Evolutionary conservation across 1,140 invertebrate genomes (phyloP).

Genomic region (Drosophila busckii): DNA sequence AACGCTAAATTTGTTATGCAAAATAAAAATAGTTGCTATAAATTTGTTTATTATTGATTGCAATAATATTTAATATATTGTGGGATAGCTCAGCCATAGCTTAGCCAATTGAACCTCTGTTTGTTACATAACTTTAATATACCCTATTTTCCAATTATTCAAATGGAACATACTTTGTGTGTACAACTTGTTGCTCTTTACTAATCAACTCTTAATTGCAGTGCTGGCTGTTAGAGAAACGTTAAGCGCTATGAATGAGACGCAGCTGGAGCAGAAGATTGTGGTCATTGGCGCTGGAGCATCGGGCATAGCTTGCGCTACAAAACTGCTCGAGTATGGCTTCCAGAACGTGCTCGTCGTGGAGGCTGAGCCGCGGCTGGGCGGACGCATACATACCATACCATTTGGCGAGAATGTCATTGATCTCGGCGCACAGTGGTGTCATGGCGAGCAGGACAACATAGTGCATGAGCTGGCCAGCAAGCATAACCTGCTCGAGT

Average conservation of each 20-base stretch:
- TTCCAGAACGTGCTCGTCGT: constrained; percentile 81
- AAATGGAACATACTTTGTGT: too few species aligned
- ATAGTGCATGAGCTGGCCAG: constrained; percentile 84
- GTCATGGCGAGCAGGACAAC: constrained; percentile 89
- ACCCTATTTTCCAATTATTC: too few species aligned
- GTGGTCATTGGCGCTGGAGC: constrained; percentile 83
- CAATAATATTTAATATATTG: too few species aligned
- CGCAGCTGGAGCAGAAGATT: constrained; percentile 70
- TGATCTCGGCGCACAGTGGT: constrained; percentile 89
- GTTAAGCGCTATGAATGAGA: constrained; percentile 43
- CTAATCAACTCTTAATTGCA: too few species aligned
- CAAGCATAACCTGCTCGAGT: constrained; percentile 80
- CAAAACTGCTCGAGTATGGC: constrained; percentile 80
- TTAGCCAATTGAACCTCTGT: too few species aligned
- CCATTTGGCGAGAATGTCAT: constrained; percentile 83
- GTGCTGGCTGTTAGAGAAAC: constrained; percentile 6
- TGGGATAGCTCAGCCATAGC: too few species aligned
- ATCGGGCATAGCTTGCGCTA: constrained; percentile 82
- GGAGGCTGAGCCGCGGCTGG: constrained; percentile 86
- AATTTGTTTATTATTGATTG: too few species aligned
- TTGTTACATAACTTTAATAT: too few species aligned
- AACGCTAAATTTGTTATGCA: too few species aligned
- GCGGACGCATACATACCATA: constrained; percentile 84
- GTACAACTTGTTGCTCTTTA: too few species aligned
- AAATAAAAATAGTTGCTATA: too few species aligned